Base-by-base conservation (phyloP, 2,888 invertebrate species). In the Ethmia dodecea region DNA sequence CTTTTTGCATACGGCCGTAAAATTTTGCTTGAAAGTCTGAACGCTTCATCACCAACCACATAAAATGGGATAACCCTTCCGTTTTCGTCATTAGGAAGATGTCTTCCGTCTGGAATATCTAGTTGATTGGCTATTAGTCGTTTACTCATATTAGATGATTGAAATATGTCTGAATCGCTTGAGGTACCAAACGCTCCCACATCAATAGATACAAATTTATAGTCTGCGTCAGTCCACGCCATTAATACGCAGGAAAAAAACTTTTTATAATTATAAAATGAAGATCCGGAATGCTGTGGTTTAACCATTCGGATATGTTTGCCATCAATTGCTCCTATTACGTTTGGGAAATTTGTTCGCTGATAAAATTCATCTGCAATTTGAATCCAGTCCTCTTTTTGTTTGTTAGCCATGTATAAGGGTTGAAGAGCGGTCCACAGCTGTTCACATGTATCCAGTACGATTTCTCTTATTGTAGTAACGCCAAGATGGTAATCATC, bases 231-330 rank as follows among this genome's bases (percentile, higher is more conserved):
- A 13, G 13, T 12, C 14, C 36, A 27, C 8, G 40, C 40, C 11
- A 40, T 10, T 22, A 36, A 14, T 5, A 36, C 33, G 22, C 31
- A 33, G 27, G 42, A 38, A 31, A 37, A 36, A 33, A 28, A 38
- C 10, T 36, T 26, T 38, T 42, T 42, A 28, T 43, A 43, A 38
- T 43, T 43, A 31, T 26, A 33, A 13, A 31, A 28, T 13, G 30
- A 15, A 15, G 40, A 40, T 9, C 35, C 40, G 26, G 35, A 28
- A 29, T 39, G 15, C 8, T n/a, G 10, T 26, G 39, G 39, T 18
- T 34, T 20, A 13, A 32, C 32, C 16, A 39, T 35, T 16, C 35
- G 9, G 16, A 37, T 28, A 24, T 37, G 37, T 33, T 37, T 37
- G 14, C 37, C 32, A 29, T 42, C 37, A 11, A 37, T 12, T 10